These are phyloP conservation scores for Hemicordylus capensis DNA, from an alignment of 2,113 vertebrate genomes.

Conservation along the genomic window DNA sequence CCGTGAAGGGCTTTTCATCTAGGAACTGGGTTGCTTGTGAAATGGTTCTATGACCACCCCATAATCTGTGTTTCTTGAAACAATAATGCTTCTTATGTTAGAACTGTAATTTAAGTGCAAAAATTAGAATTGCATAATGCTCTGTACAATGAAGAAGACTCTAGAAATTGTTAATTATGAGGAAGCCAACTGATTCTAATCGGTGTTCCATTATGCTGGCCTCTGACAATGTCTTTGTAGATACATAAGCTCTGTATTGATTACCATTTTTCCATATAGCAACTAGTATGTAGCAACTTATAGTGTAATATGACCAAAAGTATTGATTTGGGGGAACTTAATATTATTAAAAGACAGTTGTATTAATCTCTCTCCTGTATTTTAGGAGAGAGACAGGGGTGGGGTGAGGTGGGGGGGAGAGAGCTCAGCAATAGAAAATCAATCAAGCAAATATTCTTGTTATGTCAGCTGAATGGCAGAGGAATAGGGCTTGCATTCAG, in stretches of 20 bases:
- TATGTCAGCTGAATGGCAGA: conserved; percentile 40
- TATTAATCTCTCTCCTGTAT: conserved; percentile 79
- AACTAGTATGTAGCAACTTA: conserved; percentile 67
- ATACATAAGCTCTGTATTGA: conserved; percentile 67
- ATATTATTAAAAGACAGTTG: conserved; percentile 82
- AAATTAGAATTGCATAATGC: background rate
- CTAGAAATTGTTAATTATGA: background rate
- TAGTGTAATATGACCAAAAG: conserved; percentile 71
- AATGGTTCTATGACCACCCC: background rate
- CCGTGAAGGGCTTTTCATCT: background rate
- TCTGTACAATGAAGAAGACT: background rate
- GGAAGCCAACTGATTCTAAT: conserved; percentile 24
- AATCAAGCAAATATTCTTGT: conserved; percentile 74
- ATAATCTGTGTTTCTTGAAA: background rate
- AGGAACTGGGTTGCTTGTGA: background rate
- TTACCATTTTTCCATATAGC: conserved; percentile 53
- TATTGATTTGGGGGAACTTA: conserved; percentile 80
- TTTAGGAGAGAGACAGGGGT: conserved; percentile 48
- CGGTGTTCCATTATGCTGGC: conserved; percentile 18
- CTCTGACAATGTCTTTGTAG: conserved; percentile 58
- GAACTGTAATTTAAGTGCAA: background rate
- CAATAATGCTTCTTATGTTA: background rate
- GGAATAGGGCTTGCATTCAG: conserved; percentile 2
- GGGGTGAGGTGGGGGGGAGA: conserved; percentile 5
- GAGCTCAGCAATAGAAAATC: conserved; percentile 75